Conservation (phyloP, 2,797 vertebrate species). For the Heterohyrax brucei region DNA sequence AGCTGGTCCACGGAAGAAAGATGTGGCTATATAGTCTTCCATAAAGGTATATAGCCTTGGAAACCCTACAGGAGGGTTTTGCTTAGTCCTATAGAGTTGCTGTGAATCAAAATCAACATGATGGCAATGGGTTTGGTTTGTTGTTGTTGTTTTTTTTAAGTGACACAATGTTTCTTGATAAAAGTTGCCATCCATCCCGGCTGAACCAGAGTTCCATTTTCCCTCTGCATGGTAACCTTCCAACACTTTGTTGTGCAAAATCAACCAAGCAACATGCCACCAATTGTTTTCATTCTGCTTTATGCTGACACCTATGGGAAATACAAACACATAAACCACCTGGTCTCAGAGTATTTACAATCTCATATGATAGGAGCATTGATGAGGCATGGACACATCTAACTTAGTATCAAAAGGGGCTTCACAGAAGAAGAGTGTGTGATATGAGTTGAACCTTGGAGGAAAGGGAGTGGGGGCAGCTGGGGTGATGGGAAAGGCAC, state of each 20-base stretch:
- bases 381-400: background rate
- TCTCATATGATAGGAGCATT: background rate
- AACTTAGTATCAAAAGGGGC: background rate
- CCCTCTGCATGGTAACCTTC: background rate
- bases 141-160: background rate
- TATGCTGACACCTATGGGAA: background rate
- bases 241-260: background rate
- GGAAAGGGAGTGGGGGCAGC: background rate
- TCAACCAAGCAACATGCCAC: background rate
- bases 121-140: too few species aligned
- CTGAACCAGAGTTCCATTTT: background rate
- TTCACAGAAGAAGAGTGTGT: background rate
- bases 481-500: background rate
- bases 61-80: too few species aligned
- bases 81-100: too few species aligned
- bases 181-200: background rate
- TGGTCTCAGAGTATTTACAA: background rate
- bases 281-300: background rate
- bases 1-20: too few species aligned
- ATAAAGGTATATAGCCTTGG: too few species aligned
- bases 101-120: too few species aligned
- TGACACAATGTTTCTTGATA: background rate
- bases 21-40: too few species aligned
- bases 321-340: background rate
- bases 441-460: background rate